Conservation (phyloP, 2,797 vertebrate species). For the Cyclura pinguis region DNA sequence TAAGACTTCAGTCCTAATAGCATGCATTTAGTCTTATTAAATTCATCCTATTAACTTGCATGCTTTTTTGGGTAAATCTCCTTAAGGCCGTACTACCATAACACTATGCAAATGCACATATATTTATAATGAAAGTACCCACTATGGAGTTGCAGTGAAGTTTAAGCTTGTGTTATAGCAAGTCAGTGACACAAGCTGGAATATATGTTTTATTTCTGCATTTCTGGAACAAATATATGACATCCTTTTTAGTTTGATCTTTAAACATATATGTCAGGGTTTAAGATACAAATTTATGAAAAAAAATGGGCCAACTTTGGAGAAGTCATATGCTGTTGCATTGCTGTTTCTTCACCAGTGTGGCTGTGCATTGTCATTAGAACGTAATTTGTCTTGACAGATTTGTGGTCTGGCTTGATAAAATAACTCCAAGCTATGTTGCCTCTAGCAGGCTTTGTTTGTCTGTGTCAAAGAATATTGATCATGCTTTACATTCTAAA, state of each 20-base stretch:
- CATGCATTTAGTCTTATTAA: no score
- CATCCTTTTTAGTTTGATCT: not conserved
- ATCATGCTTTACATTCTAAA: slow-evolving; percentile 5
- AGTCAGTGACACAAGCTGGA: not conserved
- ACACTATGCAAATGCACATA: no score
- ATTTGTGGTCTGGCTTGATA: slow-evolving; percentile 52
- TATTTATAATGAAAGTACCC: no score
- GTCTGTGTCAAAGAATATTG: slow-evolving; percentile 40
- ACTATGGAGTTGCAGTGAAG: not conserved
- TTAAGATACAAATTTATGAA: slow-evolving; percentile 21
- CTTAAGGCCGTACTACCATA: no score
- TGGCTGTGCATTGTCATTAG: slow-evolving; percentile 40
- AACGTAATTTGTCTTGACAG: slow-evolving; percentile 69
- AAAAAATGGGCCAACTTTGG: slow-evolving; percentile 13
- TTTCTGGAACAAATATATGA: not conserved
- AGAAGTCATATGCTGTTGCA: not conserved
- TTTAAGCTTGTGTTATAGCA: not conserved
- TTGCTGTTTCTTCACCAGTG: slow-evolving; percentile 28
- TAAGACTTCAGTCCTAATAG: no score
- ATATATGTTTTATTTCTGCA: not conserved
- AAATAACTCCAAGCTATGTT: slow-evolving; percentile 54
- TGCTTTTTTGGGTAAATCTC: no score
- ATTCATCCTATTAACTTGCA: no score
- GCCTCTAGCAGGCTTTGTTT: slow-evolving; percentile 35
- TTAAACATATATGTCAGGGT: not conserved